Base-by-base conservation (phyloP, 2,113 vertebrate genomes). In the Silurus meridionalis region DNA sequence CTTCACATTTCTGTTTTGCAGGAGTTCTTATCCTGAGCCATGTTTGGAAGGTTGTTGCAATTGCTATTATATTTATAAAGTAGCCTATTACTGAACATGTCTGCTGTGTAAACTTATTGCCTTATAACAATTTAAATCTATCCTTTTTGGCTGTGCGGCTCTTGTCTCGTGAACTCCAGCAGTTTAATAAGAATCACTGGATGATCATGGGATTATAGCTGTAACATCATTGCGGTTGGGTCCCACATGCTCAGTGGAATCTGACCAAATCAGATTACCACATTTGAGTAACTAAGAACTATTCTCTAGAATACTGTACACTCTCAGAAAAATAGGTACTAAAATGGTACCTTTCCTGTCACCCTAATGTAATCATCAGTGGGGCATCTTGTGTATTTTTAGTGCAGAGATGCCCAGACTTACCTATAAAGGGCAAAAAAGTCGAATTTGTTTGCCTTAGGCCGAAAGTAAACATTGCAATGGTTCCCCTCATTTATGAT, bases 21-120 rank as follows among this genome's bases (percentile, higher is more conserved):
- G 17, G 8, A 8, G 21, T 52, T 75, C 19, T 50, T 4, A 52
- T n/a, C 6, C 25, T 83, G 50, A 52, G 13, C 50, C 21, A 67
- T 53, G n/a, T 78, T 10, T 25, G n/a, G 52, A 37, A 11, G 25
- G 61, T 52, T 71, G 17, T 58, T 69, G 69, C 15, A 13, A 14
- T 71, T 9, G 53, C 28, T 71, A 13, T 57, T 21, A 60, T 72
- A 8, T 14, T 53, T 37, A 58, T 58, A 72, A 72, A 10, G 37
- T 8, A 28, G 5, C 23, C 11, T 37, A 83, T 37, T 50, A 8
- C 9, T 53, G 11, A 14, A 10, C 8, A 23, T 82, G 69, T 87
- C 84, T 89, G 58, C 0, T 67, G 28, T 81, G 85, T 69, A 84
- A 84, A 87, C 85, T 82, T 5, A 15, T 25, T n/a, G 19, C 7